These are phyloP conservation scores for Myiagra hebetior DNA, from an alignment of 2,113 vertebrate genomes.

Conservation along the genomic window DNA sequence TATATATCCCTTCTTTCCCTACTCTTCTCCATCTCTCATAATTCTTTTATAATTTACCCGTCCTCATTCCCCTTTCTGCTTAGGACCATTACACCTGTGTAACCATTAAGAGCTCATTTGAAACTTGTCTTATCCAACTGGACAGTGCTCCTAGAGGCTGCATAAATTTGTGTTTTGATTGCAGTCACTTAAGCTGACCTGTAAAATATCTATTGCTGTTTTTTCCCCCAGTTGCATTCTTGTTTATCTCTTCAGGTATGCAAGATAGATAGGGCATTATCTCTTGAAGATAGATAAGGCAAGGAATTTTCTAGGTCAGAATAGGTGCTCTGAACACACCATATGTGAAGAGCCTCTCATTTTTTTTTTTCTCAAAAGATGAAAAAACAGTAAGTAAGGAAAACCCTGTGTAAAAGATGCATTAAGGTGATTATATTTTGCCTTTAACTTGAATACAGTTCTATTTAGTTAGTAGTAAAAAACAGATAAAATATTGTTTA, in stretches of 20 bases:
- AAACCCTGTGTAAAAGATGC: background rate
- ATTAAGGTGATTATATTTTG: background rate
- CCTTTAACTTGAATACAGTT: background rate
- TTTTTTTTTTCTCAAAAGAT: background rate
- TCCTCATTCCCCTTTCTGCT: background rate
- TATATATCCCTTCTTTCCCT: background rate
- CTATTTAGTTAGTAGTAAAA: background rate
- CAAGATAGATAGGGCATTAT: background rate
- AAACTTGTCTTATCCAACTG: background rate
- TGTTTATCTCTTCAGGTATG: background rate
- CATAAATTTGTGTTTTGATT: background rate
- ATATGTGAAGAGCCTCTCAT: background rate
- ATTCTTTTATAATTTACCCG: background rate
- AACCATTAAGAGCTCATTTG: background rate
- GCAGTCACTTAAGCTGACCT: background rate
- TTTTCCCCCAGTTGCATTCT: background rate
- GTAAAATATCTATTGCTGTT: background rate
- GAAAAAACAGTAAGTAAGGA: background rate
- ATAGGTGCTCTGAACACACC: background rate
- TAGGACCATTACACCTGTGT: background rate
- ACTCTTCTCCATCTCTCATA: background rate
- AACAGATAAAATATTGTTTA: background rate
- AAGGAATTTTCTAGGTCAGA: background rate
- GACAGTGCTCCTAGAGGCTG: background rate
- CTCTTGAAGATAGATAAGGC: background rate